Evolutionary conservation across 1,140 invertebrate genomes (phyloP), one percentile per base, ranked within the genome.

Genomic region (Psix sp.): DNA sequence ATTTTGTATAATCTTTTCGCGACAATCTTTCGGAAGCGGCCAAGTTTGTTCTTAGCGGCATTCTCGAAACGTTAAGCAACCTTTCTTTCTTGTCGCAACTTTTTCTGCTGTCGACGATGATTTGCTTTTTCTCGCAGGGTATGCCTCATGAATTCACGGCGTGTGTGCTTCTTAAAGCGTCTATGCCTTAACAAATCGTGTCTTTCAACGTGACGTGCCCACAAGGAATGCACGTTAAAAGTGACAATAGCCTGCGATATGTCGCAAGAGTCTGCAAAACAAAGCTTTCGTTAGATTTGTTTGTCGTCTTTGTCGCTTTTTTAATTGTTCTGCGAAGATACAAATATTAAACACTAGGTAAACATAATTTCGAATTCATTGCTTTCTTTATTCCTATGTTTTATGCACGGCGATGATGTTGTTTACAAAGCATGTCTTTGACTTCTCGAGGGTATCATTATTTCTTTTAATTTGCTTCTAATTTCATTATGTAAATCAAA

Each of bases 141-240:
- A 66, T 74, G 48, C 38, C 39, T 63, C 72, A 63, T 63, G 51
- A 57, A 63, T 51, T 52, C 16, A 21, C 56, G 54, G 31, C 43
- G 60, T 49, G 40, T 63, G 36, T 72, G 60, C 52, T 63, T 45
- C 72, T 74, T 65, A 74, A 74, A 57, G 63, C 56, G 57, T 51
- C 26, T 31, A 45, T 45, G 54, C 36, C 60, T 54, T 73, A 67
- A 74, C 63, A 63, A 67, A 54, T 67, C 63, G 70, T 74, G 49
- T 60, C 70, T 62, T 62, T 66, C 62, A 66, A 74, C 48, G 56
- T 54, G 21, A 29, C 48, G 62, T 62, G 56, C 46, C 35, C 21
- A 14, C 40, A 15, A 62, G 43, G 42, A 56, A 71, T 49, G 29
- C 46, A 43, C 57, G 39, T 39, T 36, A 56, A 62, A 56, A 42